These are phyloP conservation scores for Ctenicera cuprea DNA, from an alignment of 2,888 invertebrate genomes.

Conservation along the genomic window DNA sequence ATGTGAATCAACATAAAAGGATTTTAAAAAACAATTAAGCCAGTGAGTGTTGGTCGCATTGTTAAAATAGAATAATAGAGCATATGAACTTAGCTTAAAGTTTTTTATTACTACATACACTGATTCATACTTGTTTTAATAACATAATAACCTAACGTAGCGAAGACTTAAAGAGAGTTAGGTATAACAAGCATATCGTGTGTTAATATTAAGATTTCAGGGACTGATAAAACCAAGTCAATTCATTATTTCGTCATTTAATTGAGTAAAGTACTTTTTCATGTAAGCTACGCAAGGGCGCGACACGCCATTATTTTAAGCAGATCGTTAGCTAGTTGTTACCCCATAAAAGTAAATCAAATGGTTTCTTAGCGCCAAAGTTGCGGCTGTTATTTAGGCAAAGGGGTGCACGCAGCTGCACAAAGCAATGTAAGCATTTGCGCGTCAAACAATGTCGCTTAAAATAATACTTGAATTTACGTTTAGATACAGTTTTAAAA, in stretches of 20 bases:
- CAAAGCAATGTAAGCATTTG: conserved; percentile 2
- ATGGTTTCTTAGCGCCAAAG: conserved; percentile 32
- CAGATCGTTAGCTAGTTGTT: conserved; percentile 47
- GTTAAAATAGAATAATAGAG: not conserved
- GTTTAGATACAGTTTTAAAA: not conserved
- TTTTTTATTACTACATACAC: too few relatives aligned
- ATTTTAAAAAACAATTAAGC: conserved; percentile 30
- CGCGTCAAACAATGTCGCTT: conserved; percentile 3
- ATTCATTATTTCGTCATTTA: conserved; percentile 65
- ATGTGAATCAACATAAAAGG: conserved; percentile 42
- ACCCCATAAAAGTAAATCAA: conserved; percentile 47
- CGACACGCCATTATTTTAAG: conserved; percentile 56
- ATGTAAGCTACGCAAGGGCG: conserved; percentile 62
- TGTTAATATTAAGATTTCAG: conserved; percentile 60
- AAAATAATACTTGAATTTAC: conserved; percentile 13
- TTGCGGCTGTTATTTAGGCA: conserved; percentile 29
- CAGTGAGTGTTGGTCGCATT: not conserved
- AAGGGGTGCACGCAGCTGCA: conserved; percentile 38
- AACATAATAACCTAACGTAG: conserved; percentile 3
- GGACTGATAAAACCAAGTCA: conserved; percentile 62
- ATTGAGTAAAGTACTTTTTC: conserved; percentile 67
- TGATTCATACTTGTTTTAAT: not conserved
- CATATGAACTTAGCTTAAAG: not conserved
- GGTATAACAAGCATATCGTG: conserved; percentile 63
- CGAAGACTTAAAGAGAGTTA: conserved; percentile 50